Base-by-base conservation (phyloP, 2,797 vertebrate genomes). In the Loris lydekkerianus region DNA sequence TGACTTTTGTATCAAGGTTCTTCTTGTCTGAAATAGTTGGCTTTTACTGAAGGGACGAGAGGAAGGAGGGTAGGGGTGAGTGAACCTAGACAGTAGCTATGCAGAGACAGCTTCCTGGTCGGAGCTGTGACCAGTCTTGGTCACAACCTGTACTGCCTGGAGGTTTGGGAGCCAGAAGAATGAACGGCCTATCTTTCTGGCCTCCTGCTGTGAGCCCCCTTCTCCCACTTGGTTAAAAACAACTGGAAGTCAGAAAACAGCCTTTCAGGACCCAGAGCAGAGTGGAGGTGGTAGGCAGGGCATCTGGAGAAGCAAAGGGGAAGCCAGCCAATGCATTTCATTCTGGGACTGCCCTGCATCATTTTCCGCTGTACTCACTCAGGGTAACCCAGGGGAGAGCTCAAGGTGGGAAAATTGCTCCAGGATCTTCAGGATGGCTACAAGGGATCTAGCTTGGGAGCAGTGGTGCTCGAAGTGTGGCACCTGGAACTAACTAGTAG, bases 291-390 rank as follows among this genome's bases (percentile, higher is more conserved):
- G 25, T 15, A 31, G 60, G 14, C 15, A 29, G 46, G 76, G 31
- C 13, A n/a, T 49, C 49, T 60, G 46, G n/a, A 94, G 77, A 61
- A 96, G 95, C 92, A 70, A 17, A 4, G 49, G 53, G 72, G 81
- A 83, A 23, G 34, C 49, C 17, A 20, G 23, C 18, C 46, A 20
- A 3, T 81, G 37, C 5, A 0, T 82, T 53, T 86, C 53, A 40
- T 89, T 60, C 15, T 83, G 29, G 56, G 70, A 37, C 17, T 25
- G 10, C 7, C 67, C 15, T 61, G 76, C 11, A 2, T 6, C 7
- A 0, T 9, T 46, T n/a, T 31, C 4, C 58, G 67, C 31, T 31
- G 2, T 43, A 9, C 2, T 76, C 20, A 58, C 31, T 4, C 40
- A 23, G 72, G 72, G 15, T 34, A 29, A 58, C 37, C 23, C 18